Evolutionary conservation across 2,113 vertebrate species (phyloP).

Genomic region (Cyprinus carpio): DNA sequence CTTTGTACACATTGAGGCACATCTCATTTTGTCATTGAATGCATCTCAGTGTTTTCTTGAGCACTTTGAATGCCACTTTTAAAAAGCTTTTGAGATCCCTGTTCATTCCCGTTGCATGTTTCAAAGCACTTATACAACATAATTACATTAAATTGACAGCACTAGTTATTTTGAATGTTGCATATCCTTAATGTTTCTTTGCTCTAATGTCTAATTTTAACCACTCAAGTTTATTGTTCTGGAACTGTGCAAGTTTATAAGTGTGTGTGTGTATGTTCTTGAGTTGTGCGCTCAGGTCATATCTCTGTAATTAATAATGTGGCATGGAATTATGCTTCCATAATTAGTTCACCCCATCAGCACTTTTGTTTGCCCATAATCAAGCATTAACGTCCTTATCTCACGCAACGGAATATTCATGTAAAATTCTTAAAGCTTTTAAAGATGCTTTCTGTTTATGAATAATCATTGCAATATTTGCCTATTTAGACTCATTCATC

Average conservation of each 20-base stretch:
- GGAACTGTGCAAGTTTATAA: neutral
- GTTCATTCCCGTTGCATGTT: neutral
- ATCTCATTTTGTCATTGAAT: neutral
- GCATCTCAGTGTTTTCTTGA: neutral
- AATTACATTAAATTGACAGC: neutral
- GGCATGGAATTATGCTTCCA: constrained; percentile 37
- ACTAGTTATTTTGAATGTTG: neutral
- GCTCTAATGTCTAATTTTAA: neutral
- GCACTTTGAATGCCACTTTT: neutral
- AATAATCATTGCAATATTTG: constrained; percentile 38
- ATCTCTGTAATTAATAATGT: constrained; percentile 53
- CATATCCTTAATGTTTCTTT: constrained; percentile 10
- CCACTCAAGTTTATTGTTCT: constrained; percentile 1
- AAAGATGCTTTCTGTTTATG: constrained; percentile 47
- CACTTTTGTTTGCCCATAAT: constrained; percentile 57
- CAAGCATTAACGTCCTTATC: constrained; percentile 52
- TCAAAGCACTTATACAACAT: neutral
- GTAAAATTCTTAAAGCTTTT: constrained; percentile 44
- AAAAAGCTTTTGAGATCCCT: neutral
- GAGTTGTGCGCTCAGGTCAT: constrained; percentile 45
- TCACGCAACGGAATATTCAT: constrained; percentile 41
- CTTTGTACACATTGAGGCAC: neutral
- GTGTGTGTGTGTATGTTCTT: constrained; percentile 22
- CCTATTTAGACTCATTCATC: constrained; percentile 40
- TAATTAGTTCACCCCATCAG: constrained; percentile 57